Evolutionary conservation across 2,113 vertebrate genomes (phyloP).

Genomic region (Pithys albifrons): DNA sequence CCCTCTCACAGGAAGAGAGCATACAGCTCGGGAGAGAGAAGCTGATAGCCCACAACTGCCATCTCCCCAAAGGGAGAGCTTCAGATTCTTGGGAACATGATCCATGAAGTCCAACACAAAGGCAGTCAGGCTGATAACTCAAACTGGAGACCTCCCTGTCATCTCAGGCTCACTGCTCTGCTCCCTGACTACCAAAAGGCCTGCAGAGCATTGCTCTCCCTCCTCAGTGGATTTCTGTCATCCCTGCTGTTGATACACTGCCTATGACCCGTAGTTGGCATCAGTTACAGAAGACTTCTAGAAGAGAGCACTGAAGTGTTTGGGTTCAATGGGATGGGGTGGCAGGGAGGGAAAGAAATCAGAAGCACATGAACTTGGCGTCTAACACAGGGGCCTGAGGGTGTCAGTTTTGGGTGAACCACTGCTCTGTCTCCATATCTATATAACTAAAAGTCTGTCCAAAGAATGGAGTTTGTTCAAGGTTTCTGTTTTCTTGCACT

Average conservation of each 20-base stretch:
- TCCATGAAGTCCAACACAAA: not conserved
- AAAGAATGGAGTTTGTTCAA: not conserved
- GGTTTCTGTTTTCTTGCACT: not conserved
- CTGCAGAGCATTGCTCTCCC: not conserved
- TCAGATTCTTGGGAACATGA: not conserved
- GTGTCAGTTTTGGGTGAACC: not conserved
- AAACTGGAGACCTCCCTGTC: not conserved
- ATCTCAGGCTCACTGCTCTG: not conserved
- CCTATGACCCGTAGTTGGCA: fast-evolving
- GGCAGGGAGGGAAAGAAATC: not conserved
- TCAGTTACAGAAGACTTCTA: not conserved
- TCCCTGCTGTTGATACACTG: not conserved
- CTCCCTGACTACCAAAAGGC: not conserved
- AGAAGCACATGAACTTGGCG: not conserved
- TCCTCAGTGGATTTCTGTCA: not conserved
- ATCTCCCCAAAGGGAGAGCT: not conserved
- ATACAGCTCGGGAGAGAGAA: not conserved
- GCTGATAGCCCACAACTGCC: not conserved
- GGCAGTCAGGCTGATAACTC: not conserved
- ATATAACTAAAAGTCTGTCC: not conserved
- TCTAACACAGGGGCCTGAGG: not conserved
- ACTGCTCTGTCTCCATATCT: not conserved
- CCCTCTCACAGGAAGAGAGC: not conserved
- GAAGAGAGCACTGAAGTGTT: not conserved
- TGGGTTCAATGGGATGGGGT: not conserved